Conservation (phyloP, 2,888 invertebrate genomes). For the Drosophila demipolita region DNA sequence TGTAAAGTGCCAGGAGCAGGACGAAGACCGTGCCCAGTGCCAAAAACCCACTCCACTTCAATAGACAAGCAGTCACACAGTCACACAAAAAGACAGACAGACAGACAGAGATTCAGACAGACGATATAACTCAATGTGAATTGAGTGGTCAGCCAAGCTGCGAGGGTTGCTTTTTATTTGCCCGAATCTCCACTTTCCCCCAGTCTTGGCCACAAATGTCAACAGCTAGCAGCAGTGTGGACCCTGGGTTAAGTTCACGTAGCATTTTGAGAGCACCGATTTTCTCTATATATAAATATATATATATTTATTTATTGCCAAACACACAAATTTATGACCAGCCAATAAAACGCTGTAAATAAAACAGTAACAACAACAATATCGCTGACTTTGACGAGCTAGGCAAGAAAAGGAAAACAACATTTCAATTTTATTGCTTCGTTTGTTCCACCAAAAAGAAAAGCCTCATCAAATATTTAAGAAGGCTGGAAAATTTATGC, state of each 20-base stretch:
- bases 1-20: slow-evolving; percentile 50
- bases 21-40: background rate
- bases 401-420: slow-evolving; percentile 41
- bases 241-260: slow-evolving; percentile 31
- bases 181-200: background rate
- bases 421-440: slow-evolving; percentile 75
- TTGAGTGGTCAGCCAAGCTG: slow-evolving; percentile 54
- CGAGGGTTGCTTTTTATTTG: slow-evolving; percentile 42
- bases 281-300: slow-evolving; percentile 43
- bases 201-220: slow-evolving; percentile 62
- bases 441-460: slow-evolving; percentile 38
- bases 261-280: slow-evolving; percentile 31
- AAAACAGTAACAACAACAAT: slow-evolving; percentile 19
- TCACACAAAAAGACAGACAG: slow-evolving; percentile 2
- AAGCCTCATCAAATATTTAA: slow-evolving; percentile 71
- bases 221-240: slow-evolving; percentile 51
- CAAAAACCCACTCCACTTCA: slow-evolving; percentile 22
- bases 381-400: slow-evolving; percentile 61
- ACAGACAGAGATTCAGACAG: slow-evolving; percentile 6
- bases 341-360: slow-evolving; percentile 64
- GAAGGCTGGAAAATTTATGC: slow-evolving; percentile 74
- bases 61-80: slow-evolving; percentile 5
- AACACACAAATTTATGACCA: slow-evolving; percentile 77
- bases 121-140: slow-evolving; percentile 39
- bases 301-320: slow-evolving; percentile 68